Conservation (phyloP, 1,140 invertebrate species). For the Ips typographus region DNA sequence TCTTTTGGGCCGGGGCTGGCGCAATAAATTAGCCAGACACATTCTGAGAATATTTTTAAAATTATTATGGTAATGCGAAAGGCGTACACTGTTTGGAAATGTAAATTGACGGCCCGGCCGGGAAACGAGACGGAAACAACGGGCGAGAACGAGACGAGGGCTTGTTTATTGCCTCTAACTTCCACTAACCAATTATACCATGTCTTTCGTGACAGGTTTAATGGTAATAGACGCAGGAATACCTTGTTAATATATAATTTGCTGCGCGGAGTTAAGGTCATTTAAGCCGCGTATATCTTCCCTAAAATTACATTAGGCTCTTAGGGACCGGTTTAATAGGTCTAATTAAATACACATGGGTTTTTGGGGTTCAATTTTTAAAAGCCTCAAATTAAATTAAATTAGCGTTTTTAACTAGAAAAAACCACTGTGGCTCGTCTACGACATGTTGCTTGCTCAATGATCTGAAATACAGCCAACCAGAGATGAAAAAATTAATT, state of each 20-base stretch:
- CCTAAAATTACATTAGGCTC: conserved; percentile 23
- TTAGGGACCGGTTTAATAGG: conserved; percentile 11
- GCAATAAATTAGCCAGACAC: conserved; percentile 40
- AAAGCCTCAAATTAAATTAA: not conserved
- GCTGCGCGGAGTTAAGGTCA: conserved; percentile 38
- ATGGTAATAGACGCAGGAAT: conserved; percentile 52
- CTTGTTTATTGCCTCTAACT: conserved; percentile 51
- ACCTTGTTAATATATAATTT: conserved; percentile 52
- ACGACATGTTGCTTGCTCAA: too few relatives aligned
- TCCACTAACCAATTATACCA: conserved; percentile 51
- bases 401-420: not conserved
- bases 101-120: conserved; percentile 48
- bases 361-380: conserved; percentile 9
- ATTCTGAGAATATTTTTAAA: conserved; percentile 49
- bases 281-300: conserved; percentile 28
- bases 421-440: too few relatives aligned
- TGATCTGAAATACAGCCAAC: too few relatives aligned
- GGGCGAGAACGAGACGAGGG: conserved; percentile 19
- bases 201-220: conserved; percentile 52
- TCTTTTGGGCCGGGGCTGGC: conserved; percentile 22
- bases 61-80: conserved; percentile 52
- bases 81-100: conserved; percentile 51
- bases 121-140: conserved; percentile 38
- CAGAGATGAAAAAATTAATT: too few relatives aligned
- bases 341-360: conserved; percentile 16